These are phyloP conservation scores for Suricata suricatta DNA, from an alignment of 2,113 vertebrate species.

Conservation along the genomic window DNA sequence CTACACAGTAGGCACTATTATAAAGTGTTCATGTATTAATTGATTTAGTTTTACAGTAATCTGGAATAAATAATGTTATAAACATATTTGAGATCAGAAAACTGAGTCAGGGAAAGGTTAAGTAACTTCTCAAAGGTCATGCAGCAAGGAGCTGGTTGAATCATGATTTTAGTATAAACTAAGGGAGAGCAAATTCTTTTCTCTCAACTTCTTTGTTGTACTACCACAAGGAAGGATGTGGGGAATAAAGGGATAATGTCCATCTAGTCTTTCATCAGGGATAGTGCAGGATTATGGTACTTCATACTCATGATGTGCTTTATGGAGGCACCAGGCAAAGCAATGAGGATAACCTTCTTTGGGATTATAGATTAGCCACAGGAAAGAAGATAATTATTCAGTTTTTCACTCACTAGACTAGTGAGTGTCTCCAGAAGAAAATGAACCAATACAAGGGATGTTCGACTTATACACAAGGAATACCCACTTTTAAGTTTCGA, in stretches of 20 bases:
- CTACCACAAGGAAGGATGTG: accelerated
- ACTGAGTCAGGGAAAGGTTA: background rate
- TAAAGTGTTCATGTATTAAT: background rate
- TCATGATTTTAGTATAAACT: background rate
- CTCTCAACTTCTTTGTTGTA: background rate
- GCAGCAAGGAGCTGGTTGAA: background rate
- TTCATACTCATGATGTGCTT: background rate
- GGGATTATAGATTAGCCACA: background rate
- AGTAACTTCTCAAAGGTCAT: background rate
- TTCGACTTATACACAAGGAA: background rate
- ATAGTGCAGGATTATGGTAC: background rate
- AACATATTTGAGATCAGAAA: background rate
- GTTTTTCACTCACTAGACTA: background rate
- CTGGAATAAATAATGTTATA: background rate
- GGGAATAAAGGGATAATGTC: background rate
- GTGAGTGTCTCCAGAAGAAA: background rate
- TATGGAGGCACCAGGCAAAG: background rate
- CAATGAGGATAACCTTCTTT: background rate
- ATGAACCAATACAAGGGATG: background rate
- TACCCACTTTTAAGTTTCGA: background rate
- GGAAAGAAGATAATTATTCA: background rate
- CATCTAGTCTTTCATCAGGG: background rate
- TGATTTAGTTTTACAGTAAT: background rate
- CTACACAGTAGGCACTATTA: background rate
- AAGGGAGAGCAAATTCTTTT: background rate